A percentile compares a stretch with the other conserved stretches of the same genome.
Conservation (phyloP, 2,113 vertebrate species). For the Pachyramphus minor region DNA sequence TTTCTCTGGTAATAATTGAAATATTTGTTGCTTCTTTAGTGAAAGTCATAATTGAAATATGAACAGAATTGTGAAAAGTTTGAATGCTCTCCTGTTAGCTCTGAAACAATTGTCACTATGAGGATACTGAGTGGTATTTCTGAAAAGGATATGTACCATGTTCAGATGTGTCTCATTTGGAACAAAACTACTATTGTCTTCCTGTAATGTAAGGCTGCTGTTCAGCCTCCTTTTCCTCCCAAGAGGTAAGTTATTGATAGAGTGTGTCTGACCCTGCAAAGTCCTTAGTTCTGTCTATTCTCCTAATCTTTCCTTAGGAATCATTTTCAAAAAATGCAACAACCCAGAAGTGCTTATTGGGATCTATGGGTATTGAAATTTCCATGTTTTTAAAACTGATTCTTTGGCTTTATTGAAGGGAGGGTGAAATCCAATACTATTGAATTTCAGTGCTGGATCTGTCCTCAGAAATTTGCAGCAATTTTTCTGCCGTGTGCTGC, state of each 20-base stretch:
- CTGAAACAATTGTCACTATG: neutral
- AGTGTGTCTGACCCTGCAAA: neutral
- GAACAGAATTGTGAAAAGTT: neutral
- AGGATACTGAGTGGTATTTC: neutral
- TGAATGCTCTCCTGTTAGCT: neutral
- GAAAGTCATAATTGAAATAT: neutral
- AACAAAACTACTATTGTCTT: neutral
- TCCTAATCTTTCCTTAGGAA: neutral
- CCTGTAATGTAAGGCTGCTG: neutral
- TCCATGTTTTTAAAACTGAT: neutral
- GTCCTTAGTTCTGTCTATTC: neutral
- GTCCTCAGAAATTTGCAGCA: neutral
- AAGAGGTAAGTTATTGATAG: neutral
- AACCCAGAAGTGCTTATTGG: neutral
- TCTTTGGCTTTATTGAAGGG: neutral
- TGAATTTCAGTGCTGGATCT: neutral
- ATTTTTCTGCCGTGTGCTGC: neutral
- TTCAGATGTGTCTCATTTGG: neutral
- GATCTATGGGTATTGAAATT: neutral
- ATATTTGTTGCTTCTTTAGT: neutral
- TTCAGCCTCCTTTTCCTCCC: neutral
- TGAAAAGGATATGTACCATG: neutral
- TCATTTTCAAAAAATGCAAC: neutral
- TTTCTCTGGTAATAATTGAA: neutral
- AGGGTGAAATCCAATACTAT: neutral